Evolutionary conservation across 35 echinoderm and acorn worm genomes (phyloP), one percentile per base, ranked within the genome.

Genomic region (Patiria miniata): DNA sequence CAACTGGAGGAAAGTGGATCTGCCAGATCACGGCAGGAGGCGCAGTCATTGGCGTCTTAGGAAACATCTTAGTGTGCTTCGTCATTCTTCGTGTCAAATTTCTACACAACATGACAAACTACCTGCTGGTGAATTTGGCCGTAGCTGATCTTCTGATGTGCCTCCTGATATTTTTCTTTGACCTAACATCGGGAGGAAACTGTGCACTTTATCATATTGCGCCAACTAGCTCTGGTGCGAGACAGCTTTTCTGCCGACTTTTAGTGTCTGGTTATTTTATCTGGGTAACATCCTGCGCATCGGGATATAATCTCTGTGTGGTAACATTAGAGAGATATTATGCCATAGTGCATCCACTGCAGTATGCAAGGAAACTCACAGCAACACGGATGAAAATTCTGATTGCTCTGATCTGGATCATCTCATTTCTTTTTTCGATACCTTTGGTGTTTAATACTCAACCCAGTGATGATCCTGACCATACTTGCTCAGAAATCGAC

Each of bases 291-390:
- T 8, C 2, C 56, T 60, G 19, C 16, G 2, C 18, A n/a, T n/a
- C 56, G 28, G 56, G 56, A 12, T 60, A 60, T 26, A 60, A 26
- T 60, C 56, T 60, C 2, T 60, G 56, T 60, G 19, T 60, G 28
- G 56, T 60, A n/a, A 60, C 56, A 60, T 60, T 60, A 4, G 56
- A 60, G 28, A 60, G 28, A 60, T 60, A 60, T 60, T n/a, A n/a
- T 60, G 56, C 28, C 57, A n/a, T n/a, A n/a, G n/a, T n/a, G n/a
- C n/a, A n/a, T n/a, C n/a, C n/a, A n/a, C n/a, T n/a, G n/a, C n/a
- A n/a, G n/a, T n/a, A n/a, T n/a, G n/a, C n/a, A n/a, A n/a, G n/a
- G n/a, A n/a, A n/a, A n/a, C n/a, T n/a, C n/a, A n/a, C n/a, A n/a
- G n/a, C n/a, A n/a, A n/a, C n/a, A n/a, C n/a, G n/a, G n/a, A n/a